Evolutionary conservation across 2,888 invertebrate species (phyloP).

Genomic region (Drosophila lacicola): DNA sequence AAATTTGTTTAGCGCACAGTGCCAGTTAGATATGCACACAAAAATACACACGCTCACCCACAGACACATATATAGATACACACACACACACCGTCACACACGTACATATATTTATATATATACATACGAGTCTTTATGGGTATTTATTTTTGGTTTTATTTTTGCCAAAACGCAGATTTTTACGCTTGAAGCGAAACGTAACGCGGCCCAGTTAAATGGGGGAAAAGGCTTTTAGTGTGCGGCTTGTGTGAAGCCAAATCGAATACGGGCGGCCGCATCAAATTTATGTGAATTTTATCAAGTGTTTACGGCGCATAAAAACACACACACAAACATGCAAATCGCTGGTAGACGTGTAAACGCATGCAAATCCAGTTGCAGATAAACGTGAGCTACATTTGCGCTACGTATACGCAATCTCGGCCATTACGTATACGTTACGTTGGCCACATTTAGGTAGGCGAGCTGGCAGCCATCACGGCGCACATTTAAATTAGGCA

Average conservation of each 20-base stretch:
- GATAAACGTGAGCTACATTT: slow-evolving; percentile 38
- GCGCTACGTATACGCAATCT: slow-evolving; percentile 38
- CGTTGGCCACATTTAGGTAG: slow-evolving; percentile 22
- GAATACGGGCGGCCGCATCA: slow-evolving; percentile 59
- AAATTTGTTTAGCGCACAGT: slow-evolving; percentile 52
- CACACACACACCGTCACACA: background rate
- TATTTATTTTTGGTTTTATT: slow-evolving; percentile 56
- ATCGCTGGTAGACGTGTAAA: slow-evolving; percentile 46
- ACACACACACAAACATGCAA: slow-evolving; percentile 38
- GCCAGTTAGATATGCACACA: slow-evolving; percentile 22
- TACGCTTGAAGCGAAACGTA: slow-evolving; percentile 55
- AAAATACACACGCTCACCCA: background rate
- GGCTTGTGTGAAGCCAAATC: slow-evolving; percentile 61
- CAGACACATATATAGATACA: background rate
- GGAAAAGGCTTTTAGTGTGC: slow-evolving; percentile 66
- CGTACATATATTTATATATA: slow-evolving; percentile 4
- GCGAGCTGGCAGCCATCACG: slow-evolving; percentile 16
- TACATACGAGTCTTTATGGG: slow-evolving; percentile 37
- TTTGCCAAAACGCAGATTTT: slow-evolving; percentile 56
- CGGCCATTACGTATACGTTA: slow-evolving; percentile 42
- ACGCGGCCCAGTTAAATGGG: slow-evolving; percentile 65
- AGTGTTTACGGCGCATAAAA: slow-evolving; percentile 75
- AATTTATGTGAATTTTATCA: slow-evolving; percentile 78
- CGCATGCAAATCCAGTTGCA: slow-evolving; percentile 55
- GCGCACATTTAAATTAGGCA: slow-evolving; percentile 45